These are phyloP conservation scores for Ophioninae sp. DNA, from an alignment of 2,888 invertebrate species.

Conservation along the genomic window DNA sequence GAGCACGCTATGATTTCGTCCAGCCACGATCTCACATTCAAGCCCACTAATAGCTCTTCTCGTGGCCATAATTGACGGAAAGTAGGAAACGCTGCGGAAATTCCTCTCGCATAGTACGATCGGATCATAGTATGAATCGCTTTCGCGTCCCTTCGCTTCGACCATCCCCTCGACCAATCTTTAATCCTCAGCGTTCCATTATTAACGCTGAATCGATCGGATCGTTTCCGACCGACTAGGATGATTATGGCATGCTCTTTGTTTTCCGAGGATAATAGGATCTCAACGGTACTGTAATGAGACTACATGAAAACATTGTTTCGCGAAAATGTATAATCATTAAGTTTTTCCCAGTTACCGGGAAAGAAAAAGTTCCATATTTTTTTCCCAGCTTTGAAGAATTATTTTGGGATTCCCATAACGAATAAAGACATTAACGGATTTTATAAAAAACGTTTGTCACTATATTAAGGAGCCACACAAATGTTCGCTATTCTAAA, in stretches of 20 bases:
- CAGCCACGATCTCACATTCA: background rate
- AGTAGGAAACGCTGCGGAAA: conserved; percentile 51
- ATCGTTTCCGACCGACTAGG: conserved; percentile 22
- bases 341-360: background rate
- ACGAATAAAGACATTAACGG: background rate
- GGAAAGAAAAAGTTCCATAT: background rate
- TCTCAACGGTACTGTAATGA: background rate
- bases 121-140: conserved; percentile 40
- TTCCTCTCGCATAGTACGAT: conserved; percentile 41
- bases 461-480: too few relatives aligned
- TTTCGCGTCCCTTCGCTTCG: background rate
- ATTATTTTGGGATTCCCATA: background rate
- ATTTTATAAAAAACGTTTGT: too few relatives aligned
- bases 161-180: background rate
- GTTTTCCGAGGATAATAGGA: conserved; percentile 18
- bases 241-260: conserved; percentile 4
- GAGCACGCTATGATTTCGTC: background rate
- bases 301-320: background rate
- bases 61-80: conserved; percentile 54
- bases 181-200: conserved; percentile 40
- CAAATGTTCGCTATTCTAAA: too few relatives aligned
- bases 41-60: conserved; percentile 51
- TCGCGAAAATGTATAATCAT: background rate
- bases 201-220: conserved; percentile 47
- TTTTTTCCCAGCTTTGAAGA: background rate